phyloP scores from a whole-genome alignment of 1,140 invertebrate species.

The Dinoponera quadriceps region DNA sequence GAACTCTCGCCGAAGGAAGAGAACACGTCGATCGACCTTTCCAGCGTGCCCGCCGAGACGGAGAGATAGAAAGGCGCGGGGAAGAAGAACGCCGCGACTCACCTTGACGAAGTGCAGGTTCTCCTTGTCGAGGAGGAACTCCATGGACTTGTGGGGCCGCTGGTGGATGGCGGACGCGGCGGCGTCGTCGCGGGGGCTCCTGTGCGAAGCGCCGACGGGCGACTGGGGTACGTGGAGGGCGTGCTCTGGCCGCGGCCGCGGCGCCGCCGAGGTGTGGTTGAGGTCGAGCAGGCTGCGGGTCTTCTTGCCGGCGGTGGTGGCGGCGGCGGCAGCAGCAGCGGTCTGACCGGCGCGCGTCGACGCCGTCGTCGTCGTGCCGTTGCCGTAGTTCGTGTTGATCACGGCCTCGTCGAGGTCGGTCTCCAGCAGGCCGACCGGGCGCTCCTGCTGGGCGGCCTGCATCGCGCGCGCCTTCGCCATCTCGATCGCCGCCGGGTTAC shows the following conservation, averaged over 20 bases:
- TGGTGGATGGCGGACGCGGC: conserved; percentile 82
- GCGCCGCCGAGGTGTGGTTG: conserved; percentile 85
- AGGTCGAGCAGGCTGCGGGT: conserved; percentile 93
- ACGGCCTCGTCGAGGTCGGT: conserved; percentile 92
- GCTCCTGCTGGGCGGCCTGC: conserved; percentile 82
- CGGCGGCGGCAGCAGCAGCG: conserved; percentile 81
- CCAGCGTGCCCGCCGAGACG: too few relatives aligned
- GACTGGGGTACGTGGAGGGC: conserved; percentile 82
- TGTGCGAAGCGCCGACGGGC: conserved; percentile 78
- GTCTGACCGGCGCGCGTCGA: conserved; percentile 1
- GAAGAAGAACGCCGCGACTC: conserved; percentile 67
- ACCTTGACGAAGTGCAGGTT: conserved; percentile 92
- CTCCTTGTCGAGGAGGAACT: conserved; percentile 96
- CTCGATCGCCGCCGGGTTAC: conserved; percentile 84
- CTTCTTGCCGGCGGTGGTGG: conserved; percentile 87
- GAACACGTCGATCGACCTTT: too few relatives aligned
- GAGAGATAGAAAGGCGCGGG: too few relatives aligned
- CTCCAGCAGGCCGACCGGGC: conserved; percentile 91
- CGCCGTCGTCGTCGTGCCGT: conserved; percentile 9
- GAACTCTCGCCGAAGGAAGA: background rate
- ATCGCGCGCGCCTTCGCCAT: conserved; percentile 85
- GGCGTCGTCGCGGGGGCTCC: conserved; percentile 73
- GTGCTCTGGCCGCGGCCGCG: conserved; percentile 78
- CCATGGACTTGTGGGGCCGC: conserved; percentile 95
- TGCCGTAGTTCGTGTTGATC: conserved; percentile 51